Evolutionary conservation across 2,888 invertebrate genomes (phyloP).

Genomic region (Rhingia campestris): DNA sequence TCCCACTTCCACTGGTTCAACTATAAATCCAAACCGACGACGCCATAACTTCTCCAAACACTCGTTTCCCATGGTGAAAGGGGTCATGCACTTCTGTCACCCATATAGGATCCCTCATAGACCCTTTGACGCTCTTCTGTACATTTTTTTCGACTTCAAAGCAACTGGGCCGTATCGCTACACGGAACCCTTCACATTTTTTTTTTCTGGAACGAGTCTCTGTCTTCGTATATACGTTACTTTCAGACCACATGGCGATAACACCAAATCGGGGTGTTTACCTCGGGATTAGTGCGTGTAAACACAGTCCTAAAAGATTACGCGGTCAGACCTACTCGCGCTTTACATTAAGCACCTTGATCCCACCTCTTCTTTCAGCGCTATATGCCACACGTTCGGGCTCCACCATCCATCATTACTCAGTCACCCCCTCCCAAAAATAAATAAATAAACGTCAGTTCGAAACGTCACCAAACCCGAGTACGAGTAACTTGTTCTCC

Average conservation of each 20-base stretch:
- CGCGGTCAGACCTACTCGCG: conserved; percentile 25
- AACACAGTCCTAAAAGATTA: conserved; percentile 46
- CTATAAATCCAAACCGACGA: conserved; percentile 2
- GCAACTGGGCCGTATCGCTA: conserved; percentile 6
- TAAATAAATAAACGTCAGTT: conserved; percentile 1
- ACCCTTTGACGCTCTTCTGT: conserved; percentile 35
- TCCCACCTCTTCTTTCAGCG: conserved; percentile 18
- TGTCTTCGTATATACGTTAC: conserved; percentile 2
- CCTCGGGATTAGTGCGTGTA: conserved; percentile 34
- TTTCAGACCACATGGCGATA: conserved; percentile 26
- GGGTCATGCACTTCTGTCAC: conserved; percentile 23
- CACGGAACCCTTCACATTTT: conserved; percentile 5
- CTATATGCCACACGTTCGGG: conserved; percentile 11
- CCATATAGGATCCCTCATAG: neutral
- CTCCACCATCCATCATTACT: conserved; percentile 26
- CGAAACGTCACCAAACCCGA: neutral
- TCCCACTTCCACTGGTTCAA: neutral
- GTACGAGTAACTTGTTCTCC: conserved; percentile 27
- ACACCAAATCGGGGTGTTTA: conserved; percentile 38
- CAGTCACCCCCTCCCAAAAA: neutral
- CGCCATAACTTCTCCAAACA: conserved; percentile 17
- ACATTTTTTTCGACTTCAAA: conserved; percentile 29
- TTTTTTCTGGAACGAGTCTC: conserved; percentile 12
- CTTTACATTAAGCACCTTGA: conserved; percentile 48
- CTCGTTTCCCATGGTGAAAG: neutral